phyloP scores from a whole-genome alignment of 2,888 invertebrate species.

The Eupithecia subumbrata region DNA sequence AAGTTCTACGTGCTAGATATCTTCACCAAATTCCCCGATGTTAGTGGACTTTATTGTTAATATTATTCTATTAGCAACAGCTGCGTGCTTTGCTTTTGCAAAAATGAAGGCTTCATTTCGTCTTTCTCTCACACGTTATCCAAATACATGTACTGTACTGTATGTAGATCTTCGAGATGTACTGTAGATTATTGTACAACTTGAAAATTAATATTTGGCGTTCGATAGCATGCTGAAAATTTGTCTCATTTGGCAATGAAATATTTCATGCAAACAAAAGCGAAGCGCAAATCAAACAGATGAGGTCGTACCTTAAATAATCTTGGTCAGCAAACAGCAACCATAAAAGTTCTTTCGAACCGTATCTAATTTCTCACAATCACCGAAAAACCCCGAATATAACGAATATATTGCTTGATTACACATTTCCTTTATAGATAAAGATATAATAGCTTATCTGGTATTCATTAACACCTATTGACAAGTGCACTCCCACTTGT shows the following conservation, averaged over 20 bases:
- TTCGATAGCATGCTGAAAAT: not conserved
- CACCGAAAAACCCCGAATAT: not conserved
- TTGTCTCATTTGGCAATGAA: not conserved
- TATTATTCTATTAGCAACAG: not conserved
- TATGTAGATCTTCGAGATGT: no score
- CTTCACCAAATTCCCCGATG: not conserved
- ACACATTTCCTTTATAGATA: slow-evolving; percentile 26
- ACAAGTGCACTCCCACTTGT: slow-evolving; percentile 36
- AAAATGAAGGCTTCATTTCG: not conserved
- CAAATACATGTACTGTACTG: not conserved
- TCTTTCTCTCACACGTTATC: not conserved
- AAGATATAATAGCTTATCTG: slow-evolving; percentile 26
- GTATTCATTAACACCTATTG: slow-evolving; percentile 52
- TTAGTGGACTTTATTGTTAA: not conserved
- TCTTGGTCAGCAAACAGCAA: not conserved
- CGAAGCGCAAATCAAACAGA: not conserved
- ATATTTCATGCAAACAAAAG: not conserved
- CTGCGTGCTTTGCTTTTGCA: not conserved
- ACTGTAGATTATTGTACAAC: no score
- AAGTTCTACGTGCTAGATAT: slow-evolving; percentile 1
- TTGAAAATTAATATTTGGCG: no score
- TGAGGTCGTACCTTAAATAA: not conserved
- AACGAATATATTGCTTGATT: slow-evolving; percentile 2
- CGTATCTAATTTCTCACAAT: slow-evolving; percentile 1
- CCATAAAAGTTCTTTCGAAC: not conserved